Conservation (phyloP, 2,888 invertebrate species). For the Watsonalla cultraria region DNA sequence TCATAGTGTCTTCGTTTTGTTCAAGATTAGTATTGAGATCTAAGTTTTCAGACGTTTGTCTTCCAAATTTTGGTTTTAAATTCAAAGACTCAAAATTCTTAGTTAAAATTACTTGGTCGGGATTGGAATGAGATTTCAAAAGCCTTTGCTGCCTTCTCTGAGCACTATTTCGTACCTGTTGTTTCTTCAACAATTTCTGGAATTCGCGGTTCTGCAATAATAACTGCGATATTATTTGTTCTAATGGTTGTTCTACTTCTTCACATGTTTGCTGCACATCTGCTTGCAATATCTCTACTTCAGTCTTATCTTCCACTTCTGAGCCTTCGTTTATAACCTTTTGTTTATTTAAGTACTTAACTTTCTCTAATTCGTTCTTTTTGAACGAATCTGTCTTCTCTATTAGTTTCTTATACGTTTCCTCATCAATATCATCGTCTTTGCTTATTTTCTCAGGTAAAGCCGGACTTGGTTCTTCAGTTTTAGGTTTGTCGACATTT, state of each 20-base stretch:
- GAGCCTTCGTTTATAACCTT: constrained; percentile 69
- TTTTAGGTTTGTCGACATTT: constrained; percentile 58
- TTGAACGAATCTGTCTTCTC: constrained; percentile 77
- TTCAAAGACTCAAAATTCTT: constrained; percentile 48
- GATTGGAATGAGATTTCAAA: constrained; percentile 73
- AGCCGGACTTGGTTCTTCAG: constrained; percentile 23
- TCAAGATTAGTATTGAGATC: constrained; percentile 32
- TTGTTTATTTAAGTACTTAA: constrained; percentile 69
- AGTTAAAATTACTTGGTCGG: constrained; percentile 68
- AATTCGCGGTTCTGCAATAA: constrained; percentile 91
- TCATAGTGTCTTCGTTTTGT: constrained; percentile 24
- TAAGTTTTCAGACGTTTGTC: constrained; percentile 59
- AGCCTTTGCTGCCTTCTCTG: constrained; percentile 77
- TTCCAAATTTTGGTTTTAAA: constrained; percentile 55
- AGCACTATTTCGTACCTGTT: constrained; percentile 78
- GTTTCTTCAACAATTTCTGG: constrained; percentile 87
- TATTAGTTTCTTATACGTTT: constrained; percentile 67
- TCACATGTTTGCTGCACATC: constrained; percentile 48
- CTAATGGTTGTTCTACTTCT: constrained; percentile 79
- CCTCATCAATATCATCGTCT: constrained; percentile 70
- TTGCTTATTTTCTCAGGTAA: constrained; percentile 53
- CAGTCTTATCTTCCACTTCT: constrained; percentile 55
- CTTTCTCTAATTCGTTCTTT: constrained; percentile 73
- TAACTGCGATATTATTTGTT: constrained; percentile 89
- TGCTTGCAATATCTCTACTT: constrained; percentile 32